Evolutionary conservation across 2,888 invertebrate species (phyloP).

Genomic region (Orchestes rusci): DNA sequence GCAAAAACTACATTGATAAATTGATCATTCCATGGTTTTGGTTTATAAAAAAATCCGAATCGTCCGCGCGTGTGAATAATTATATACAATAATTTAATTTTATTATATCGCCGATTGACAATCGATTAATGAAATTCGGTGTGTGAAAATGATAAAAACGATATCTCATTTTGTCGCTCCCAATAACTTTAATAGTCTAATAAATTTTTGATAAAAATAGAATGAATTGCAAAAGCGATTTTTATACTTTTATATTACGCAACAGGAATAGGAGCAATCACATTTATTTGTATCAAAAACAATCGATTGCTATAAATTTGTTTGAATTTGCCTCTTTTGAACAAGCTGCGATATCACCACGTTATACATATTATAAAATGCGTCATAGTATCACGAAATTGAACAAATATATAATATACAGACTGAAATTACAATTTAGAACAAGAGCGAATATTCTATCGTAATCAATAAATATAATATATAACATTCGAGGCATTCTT

Average conservation of each 20-base stretch:
- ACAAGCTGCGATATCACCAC: no score
- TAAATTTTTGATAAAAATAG: slow-evolving; percentile 15
- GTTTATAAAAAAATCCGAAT: slow-evolving; percentile 20
- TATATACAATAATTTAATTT: slow-evolving; percentile 29
- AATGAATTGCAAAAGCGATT: slow-evolving; percentile 18
- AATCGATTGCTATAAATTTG: no score
- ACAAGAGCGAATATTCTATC: no score
- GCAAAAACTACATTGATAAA: slow-evolving; percentile 19
- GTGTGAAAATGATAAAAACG: slow-evolving; percentile 21
- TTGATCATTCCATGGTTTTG: slow-evolving; percentile 9
- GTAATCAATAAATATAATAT: no score
- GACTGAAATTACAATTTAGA: no score
- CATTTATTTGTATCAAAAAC: slow-evolving; percentile 2
- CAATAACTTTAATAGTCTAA: slow-evolving; percentile 19
- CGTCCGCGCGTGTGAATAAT: slow-evolving; percentile 33
- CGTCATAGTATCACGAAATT: no score
- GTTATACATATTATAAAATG: no score
- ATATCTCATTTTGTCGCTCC: slow-evolving; percentile 20
- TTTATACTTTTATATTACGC: slow-evolving; percentile 14
- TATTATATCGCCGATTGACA: slow-evolving; percentile 39
- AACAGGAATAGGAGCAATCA: slow-evolving; percentile 10
- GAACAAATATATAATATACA: no score
- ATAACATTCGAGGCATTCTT: no score
- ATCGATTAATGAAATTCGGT: slow-evolving; percentile 30
- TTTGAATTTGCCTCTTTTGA: no score